A percentile compares a stretch with the other conserved stretches of the same genome.
Evolutionary conservation across 2,113 vertebrate genomes (phyloP).

Genomic region (Riparia riparia): DNA sequence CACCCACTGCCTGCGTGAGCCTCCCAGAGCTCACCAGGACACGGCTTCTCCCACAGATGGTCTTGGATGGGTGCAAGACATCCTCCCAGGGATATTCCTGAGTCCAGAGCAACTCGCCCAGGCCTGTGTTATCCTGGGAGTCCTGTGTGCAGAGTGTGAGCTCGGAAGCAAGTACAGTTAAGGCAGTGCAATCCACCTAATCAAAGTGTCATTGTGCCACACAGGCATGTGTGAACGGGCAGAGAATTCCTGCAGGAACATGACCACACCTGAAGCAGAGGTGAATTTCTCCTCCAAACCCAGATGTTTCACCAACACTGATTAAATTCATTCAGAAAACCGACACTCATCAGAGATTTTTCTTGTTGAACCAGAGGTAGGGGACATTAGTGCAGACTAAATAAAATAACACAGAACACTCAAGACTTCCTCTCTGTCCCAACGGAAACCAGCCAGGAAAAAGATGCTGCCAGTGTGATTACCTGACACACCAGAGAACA

Average conservation of each 20-base stretch:
- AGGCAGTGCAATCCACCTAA: neutral
- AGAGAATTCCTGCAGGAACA: neutral
- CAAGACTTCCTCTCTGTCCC: neutral
- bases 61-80: neutral
- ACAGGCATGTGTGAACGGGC: accelerated
- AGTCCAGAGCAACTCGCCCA: neutral
- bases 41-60: neutral
- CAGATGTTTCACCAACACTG: neutral
- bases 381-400: neutral
- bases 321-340: neutral
- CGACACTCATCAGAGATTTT: accelerated
- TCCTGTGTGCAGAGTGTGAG: neutral
- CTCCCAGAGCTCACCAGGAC: neutral
- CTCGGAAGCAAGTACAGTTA: neutral
- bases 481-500: neutral
- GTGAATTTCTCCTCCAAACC: neutral
- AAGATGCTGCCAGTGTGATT: neutral
- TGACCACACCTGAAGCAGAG: neutral
- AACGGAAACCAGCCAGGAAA: neutral
- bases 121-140: neutral
- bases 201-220: accelerated
- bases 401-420: neutral
- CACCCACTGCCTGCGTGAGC: neutral
- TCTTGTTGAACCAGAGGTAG: neutral
- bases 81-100: accelerated